These are phyloP conservation scores for Peromyscus eremicus DNA, from an alignment of 2,797 vertebrate species.

Conservation along the genomic window DNA sequence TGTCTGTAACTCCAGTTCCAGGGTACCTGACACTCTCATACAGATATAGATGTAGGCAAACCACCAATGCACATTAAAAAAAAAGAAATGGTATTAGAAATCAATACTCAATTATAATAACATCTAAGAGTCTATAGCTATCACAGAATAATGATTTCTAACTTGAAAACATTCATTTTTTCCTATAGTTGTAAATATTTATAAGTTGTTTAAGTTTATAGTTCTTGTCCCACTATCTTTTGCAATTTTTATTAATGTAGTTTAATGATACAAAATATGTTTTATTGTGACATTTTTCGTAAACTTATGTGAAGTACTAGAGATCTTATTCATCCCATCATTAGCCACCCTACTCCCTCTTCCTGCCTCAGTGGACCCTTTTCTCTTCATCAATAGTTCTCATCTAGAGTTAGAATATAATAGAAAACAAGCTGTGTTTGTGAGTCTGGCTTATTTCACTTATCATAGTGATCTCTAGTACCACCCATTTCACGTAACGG, in stretches of 20 bases:
- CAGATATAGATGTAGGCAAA: no score
- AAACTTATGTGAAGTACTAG: neutral
- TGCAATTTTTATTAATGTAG: neutral
- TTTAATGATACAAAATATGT: neutral
- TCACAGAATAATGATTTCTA: neutral
- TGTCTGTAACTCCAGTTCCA: no score
- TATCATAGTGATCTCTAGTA: neutral
- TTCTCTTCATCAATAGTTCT: neutral
- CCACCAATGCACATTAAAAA: no score
- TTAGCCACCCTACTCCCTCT: neutral
- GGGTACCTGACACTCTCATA: no score
- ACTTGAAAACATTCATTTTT: neutral
- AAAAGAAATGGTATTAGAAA: neutral
- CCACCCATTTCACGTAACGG: neutral
- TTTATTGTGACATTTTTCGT: neutral
- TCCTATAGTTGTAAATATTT: neutral
- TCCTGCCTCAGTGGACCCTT: neutral
- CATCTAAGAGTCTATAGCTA: neutral
- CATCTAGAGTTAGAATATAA: neutral
- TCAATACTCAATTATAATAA: neutral
- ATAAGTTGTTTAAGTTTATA: neutral
- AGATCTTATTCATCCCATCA: neutral
- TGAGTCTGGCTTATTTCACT: neutral
- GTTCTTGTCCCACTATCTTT: neutral
- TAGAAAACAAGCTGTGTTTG: neutral